Percentiles rank a stretch among this genome's conserved stretches.
phyloP scores from a whole-genome alignment of 2,888 invertebrate species.

The Glaucopsyche alexis region DNA sequence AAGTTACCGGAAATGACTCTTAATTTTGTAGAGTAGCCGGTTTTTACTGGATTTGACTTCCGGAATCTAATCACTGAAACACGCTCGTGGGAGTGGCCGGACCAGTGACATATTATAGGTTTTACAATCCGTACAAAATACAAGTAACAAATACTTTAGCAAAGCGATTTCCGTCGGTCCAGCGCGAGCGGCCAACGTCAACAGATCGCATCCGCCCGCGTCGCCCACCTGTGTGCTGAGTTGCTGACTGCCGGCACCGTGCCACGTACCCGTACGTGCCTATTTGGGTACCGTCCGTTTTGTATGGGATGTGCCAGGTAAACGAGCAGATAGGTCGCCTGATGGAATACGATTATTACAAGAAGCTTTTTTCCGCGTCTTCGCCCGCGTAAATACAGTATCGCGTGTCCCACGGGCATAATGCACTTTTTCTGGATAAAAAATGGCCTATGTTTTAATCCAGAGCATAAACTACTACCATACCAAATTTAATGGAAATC shows the following conservation, averaged over 20 bases:
- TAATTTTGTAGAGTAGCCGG: background rate
- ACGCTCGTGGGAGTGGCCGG: background rate
- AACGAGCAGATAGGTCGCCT: background rate
- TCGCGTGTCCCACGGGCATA: no score
- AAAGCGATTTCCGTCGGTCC: background rate
- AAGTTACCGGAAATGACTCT: background rate
- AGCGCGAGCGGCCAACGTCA: background rate
- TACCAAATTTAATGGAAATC: no score
- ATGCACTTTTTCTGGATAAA: no score
- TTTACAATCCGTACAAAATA: background rate
- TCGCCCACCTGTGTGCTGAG: constrained; percentile 1
- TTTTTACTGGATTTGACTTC: background rate
- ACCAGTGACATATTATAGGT: background rate
- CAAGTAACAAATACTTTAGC: background rate
- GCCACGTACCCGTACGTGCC: background rate
- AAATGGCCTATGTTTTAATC: no score
- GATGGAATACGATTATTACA: background rate
- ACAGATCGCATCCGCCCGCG: background rate
- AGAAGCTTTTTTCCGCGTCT: no score
- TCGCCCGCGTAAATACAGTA: no score
- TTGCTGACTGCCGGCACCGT: background rate
- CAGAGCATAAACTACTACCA: no score
- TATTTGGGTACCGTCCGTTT: background rate
- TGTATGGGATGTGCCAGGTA: background rate
- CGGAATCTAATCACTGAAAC: constrained; percentile 3